Base-by-base conservation (phyloP, 2,797 vertebrate genomes). In the Parambassis ranga region DNA sequence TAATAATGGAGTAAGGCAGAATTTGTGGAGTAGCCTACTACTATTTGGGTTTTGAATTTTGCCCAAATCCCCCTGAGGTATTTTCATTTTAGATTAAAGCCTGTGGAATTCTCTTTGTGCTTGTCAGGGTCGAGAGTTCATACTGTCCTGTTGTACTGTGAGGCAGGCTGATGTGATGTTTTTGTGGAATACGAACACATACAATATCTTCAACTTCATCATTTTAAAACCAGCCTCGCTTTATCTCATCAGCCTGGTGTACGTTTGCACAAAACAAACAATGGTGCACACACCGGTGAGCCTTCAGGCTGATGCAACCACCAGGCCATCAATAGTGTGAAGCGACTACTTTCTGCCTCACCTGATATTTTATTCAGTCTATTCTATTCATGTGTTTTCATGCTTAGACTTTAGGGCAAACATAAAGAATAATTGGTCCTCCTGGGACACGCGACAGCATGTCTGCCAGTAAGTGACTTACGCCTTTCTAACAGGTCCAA, bases 401-500 rank as follows among this genome's bases (percentile, higher is more conserved):
- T 74, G 75, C 39, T 69, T 71, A 63, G 66, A 83, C 80, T 79
- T 74, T 19, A 53, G 78, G 81, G 82, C 65, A 83, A 90, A 91
- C 80, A 82, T 71, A 64, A 69, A 71, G 66, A 72, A 75, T 92
- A 91, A 91, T 90, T 90, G 86, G 79, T 84, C 76, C 87, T 89
- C 87, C 41, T 53, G 85, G 85, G 87, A 88, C 49, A 36, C 67
- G 49, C 42, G 64, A 50, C 53, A 61, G 60, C 36, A 43, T 39
- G 68, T 55, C 75, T 57, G 38, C 44, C 59, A 50, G 52, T 63
- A 28, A 71, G 67, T 77, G 77, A 81, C 72, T 82, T 64, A 64
- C 16, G 16, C 49, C 59, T 71, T 64, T 77, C 77, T 86, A 77
- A 33, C 36, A 70, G 69, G 60, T 77, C 37, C 24, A 65, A 68